phyloP scores from a whole-genome alignment of 2,113 vertebrate species.

The Pungitius pungitius region DNA sequence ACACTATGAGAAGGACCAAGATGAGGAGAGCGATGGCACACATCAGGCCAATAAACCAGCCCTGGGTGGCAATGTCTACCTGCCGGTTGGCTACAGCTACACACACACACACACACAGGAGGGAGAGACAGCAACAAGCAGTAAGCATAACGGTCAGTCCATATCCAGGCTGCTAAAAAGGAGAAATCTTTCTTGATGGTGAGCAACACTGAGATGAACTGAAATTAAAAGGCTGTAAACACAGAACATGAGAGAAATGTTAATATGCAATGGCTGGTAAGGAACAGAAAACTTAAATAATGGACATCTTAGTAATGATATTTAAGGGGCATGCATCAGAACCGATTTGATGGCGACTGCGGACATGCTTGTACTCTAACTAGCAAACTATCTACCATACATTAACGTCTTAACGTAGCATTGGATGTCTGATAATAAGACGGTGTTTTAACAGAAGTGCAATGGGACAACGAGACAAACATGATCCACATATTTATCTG shows the following conservation, averaged over 20 bases:
- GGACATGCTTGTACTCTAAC: conserved; percentile 27
- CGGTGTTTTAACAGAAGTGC: conserved; percentile 3
- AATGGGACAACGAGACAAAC: conserved; percentile 12
- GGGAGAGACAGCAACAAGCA: conserved; percentile 27
- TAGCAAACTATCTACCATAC: conserved; percentile 15
- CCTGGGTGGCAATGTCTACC: conserved; percentile 96
- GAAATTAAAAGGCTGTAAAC: conserved; percentile 20
- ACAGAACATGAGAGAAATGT: conserved; percentile 39
- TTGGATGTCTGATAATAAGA: conserved; percentile 19
- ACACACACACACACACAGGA: conserved; percentile 34
- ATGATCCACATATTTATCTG: conserved; percentile 24
- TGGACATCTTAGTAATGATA: not conserved
- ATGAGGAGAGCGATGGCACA: conserved; percentile 97
- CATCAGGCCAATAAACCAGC: conserved; percentile 99
- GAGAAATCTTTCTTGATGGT: conserved; percentile 25
- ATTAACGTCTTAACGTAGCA: conserved; percentile 21
- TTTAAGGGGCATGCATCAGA: conserved; percentile 35
- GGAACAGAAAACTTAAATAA: not conserved
- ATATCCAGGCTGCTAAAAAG: not conserved
- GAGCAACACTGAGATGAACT: conserved; percentile 29
- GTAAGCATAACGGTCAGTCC: not conserved
- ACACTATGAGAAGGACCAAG: conserved; percentile 94
- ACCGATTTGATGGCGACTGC: conserved; percentile 26
- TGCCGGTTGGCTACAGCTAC: conserved; percentile 91
- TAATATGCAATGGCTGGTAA: conserved; percentile 16